These are phyloP conservation scores for Siniperca undulata DNA, from an alignment of 2,797 vertebrate genomes.

Conservation along the genomic window DNA sequence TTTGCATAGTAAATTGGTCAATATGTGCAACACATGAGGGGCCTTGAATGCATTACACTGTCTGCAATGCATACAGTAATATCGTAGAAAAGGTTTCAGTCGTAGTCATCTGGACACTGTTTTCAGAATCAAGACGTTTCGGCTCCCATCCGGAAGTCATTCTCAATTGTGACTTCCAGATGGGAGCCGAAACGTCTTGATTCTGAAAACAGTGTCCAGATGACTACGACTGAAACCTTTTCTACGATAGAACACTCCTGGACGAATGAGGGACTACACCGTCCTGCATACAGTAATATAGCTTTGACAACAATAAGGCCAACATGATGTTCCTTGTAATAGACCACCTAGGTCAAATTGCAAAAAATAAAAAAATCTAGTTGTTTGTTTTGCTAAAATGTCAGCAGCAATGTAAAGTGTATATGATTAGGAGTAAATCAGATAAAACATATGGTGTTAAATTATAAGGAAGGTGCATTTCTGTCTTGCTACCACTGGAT, in stretches of 20 bases:
- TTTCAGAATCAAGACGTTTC: too few species aligned
- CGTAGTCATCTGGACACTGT: too few species aligned
- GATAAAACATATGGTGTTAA: not conserved
- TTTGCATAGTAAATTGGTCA: not conserved
- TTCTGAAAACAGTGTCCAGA: too few species aligned
- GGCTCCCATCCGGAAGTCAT: too few species aligned
- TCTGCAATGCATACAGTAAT: not conserved
- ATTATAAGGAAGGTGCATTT: slow-evolving; percentile 9
- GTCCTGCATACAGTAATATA: not conserved
- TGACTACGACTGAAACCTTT: too few species aligned
- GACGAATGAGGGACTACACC: too few species aligned
- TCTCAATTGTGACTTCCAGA: too few species aligned
- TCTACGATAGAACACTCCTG: too few species aligned
- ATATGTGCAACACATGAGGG: not conserved
- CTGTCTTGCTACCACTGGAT: slow-evolving; percentile 42
- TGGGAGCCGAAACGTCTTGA: too few species aligned
- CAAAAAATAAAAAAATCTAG: not conserved
- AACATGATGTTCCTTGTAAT: not conserved
- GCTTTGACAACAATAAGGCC: not conserved
- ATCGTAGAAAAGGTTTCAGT: too few species aligned
- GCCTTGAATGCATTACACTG: not conserved
- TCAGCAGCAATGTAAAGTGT: not conserved
- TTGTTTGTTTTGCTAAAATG: not conserved
- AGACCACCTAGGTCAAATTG: too few species aligned
- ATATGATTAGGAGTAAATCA: not conserved